Conservation (phyloP, 2,113 vertebrate species). For the Percopsis transmontana region DNA sequence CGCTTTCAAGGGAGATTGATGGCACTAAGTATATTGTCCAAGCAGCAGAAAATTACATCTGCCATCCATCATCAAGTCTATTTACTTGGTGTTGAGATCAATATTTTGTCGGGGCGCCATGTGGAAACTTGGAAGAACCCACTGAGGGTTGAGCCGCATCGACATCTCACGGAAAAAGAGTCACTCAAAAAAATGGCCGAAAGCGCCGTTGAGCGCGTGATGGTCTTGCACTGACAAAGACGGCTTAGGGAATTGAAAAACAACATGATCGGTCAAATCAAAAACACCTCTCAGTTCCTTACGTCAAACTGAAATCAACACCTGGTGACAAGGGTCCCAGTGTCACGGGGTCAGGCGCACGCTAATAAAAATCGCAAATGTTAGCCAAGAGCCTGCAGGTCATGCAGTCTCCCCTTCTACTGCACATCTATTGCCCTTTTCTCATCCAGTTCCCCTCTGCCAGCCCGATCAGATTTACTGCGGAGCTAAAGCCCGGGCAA, state of each 20-base stretch:
- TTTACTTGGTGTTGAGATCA: slow-evolving; percentile 53
- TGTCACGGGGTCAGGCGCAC: slow-evolving; percentile 25
- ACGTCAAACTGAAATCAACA: slow-evolving; percentile 44
- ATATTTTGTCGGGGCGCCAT: slow-evolving; percentile 23
- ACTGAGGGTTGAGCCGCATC: slow-evolving; percentile 21
- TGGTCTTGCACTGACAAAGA: slow-evolving; percentile 18
- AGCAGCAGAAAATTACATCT: slow-evolving; percentile 25
- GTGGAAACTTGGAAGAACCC: slow-evolving; percentile 49
- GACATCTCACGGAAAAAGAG: slow-evolving; percentile 50
- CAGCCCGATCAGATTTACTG: slow-evolving; percentile 21
- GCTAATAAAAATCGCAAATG: slow-evolving; percentile 61
- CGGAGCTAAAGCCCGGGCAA: slow-evolving; percentile 30
- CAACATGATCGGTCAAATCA: slow-evolving; percentile 46
- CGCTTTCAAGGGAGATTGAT: slow-evolving; percentile 31
- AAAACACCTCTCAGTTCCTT: slow-evolving; percentile 15
- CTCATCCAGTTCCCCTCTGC: slow-evolving; percentile 2
- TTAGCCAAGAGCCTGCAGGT: slow-evolving; percentile 52
- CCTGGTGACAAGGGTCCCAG: slow-evolving; percentile 28
- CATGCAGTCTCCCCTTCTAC: slow-evolving; percentile 11
- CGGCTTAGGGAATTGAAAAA: slow-evolving; percentile 29
- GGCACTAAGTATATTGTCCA: slow-evolving; percentile 27
- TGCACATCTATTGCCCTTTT: not conserved
- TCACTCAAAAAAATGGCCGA: slow-evolving; percentile 21
- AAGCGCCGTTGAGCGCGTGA: slow-evolving; percentile 8
- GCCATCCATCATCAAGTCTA: slow-evolving; percentile 44